Base-by-base conservation (phyloP, 2,113 vertebrate species). In the Sphyrna mokarran region DNA sequence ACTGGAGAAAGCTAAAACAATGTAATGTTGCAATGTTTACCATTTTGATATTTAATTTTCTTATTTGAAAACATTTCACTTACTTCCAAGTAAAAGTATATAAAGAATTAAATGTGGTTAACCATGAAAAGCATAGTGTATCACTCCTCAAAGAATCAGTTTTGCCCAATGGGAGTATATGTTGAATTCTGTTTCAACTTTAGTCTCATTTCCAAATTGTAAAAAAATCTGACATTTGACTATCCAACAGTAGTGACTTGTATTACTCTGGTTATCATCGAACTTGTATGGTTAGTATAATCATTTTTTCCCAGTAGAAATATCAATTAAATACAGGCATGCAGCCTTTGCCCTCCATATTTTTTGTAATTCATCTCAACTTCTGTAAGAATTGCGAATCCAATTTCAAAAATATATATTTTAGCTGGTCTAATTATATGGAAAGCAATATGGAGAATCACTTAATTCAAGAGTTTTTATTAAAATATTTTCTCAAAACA, bases 401-500 rank as follows among this genome's bases (percentile, higher is more conserved):
- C n/a, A 93, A 83, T 22, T n/a, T 80, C 29, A 91, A 91, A 80
- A 78, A 33, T 83, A 37, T 83, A 83, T 83, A 14, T 16, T 40
- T 83, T 83, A 40, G 14, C 1, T 83, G 3, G 78, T 1, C n/a
- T 40, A 37, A 40, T 83, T 8, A 68, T 66, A 66, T 37, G n/a
- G 61, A 66, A 93, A 93, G 22, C 87, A 90, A 90, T 33, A 90
- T 66, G 89, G 87, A 91, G 87, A 93, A 93, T 37, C 2, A 93
- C 68, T 95, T 94, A 95, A 72, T 95, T 95, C 94, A 95, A 48
- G 40, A 72, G 70, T 43, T 48, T 95, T 95, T 95, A 95, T 95
- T 95, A 95, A 95, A 95, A 95, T 95, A 95, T 95, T 95, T 95
- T 72, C 93, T 95, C 68, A 72, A 72, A 70, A 22, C 93, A 70